These are phyloP conservation scores for Nomada fucata DNA, from an alignment of 2,888 invertebrate genomes.

Conservation along the genomic window DNA sequence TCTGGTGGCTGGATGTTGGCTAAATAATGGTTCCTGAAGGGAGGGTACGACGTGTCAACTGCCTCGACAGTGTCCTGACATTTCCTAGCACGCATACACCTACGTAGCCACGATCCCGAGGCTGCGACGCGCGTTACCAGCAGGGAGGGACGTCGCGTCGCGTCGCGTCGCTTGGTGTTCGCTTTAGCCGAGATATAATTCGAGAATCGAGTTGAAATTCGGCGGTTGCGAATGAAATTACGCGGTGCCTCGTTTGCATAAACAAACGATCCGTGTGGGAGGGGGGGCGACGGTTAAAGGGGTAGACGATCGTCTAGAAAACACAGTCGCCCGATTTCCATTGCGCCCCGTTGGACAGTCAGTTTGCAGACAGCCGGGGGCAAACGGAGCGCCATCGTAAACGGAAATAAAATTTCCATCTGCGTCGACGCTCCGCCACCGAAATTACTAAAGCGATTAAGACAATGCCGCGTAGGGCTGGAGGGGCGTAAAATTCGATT, in stretches of 20 bases:
- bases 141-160: conserved; percentile 19
- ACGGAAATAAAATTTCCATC: conserved; percentile 63
- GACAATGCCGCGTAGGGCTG: conserved; percentile 41
- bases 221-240: conserved; percentile 26
- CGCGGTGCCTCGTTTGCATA: not conserved
- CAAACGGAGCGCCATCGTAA: conserved; percentile 20
- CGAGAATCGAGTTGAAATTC: not conserved
- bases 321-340: conserved; percentile 11
- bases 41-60: conserved; percentile 82
- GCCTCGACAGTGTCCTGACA: conserved; percentile 81
- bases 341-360: conserved; percentile 35
- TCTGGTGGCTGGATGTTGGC: conserved; percentile 78
- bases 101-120: conserved; percentile 39
- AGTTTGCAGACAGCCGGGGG: conserved; percentile 34
- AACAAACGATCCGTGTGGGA: not conserved
- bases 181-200: conserved; percentile 8
- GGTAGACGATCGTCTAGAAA: conserved; percentile 11
- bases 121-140: conserved; percentile 30
- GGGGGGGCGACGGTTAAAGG: not conserved
- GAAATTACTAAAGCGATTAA: conserved; percentile 59
- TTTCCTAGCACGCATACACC: conserved; percentile 65
- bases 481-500: conserved; percentile 70
- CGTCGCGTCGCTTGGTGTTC: conserved; percentile 7
- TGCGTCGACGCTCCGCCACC: conserved; percentile 27
- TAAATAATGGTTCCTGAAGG: conserved; percentile 82